A percentile compares a stretch with the other conserved stretches of the same genome.
These are phyloP conservation scores for Cylindroiulus punctatus DNA, from an alignment of 2,888 invertebrate genomes.

Conservation along the genomic window DNA sequence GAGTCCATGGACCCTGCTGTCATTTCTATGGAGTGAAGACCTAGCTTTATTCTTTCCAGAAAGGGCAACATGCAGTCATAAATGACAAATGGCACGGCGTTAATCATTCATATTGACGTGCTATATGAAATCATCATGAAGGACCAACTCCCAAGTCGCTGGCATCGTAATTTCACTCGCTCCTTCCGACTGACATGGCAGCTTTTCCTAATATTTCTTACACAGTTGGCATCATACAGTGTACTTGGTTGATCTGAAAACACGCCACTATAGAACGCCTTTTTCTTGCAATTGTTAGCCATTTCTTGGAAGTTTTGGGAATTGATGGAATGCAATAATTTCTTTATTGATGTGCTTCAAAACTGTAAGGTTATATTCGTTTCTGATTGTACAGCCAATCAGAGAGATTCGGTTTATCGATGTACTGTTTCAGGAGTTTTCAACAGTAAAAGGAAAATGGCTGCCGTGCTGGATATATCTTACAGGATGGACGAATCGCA, in stretches of 20 bases:
- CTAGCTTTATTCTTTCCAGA: slow-evolving; percentile 28
- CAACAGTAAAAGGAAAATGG: no score
- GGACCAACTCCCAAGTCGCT: slow-evolving; percentile 27
- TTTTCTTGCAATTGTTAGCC: no score
- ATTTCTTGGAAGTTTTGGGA: no score
- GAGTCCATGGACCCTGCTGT: not conserved
- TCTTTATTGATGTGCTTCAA: no score
- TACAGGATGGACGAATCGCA: no score
- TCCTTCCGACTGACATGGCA: not conserved
- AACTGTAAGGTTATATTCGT: no score
- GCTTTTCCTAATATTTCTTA: slow-evolving; percentile 22
- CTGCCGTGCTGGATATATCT: no score
- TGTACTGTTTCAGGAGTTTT: no score
- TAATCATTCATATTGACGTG: slow-evolving; percentile 6
- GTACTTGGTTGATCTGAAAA: not conserved
- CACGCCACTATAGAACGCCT: not conserved
- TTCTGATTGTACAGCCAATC: no score
- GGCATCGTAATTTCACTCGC: not conserved
- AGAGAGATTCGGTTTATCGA: no score
- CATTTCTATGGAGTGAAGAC: not conserved
- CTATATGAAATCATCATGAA: slow-evolving; percentile 23
- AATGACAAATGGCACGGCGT: slow-evolving; percentile 19
- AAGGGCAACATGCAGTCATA: slow-evolving; percentile 22
- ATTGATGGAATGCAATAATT: no score
- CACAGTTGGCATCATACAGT: not conserved